Evolutionary conservation across 35 echinoderm and acorn worm genomes (phyloP).

Genomic region (Lytechinus pictus): DNA sequence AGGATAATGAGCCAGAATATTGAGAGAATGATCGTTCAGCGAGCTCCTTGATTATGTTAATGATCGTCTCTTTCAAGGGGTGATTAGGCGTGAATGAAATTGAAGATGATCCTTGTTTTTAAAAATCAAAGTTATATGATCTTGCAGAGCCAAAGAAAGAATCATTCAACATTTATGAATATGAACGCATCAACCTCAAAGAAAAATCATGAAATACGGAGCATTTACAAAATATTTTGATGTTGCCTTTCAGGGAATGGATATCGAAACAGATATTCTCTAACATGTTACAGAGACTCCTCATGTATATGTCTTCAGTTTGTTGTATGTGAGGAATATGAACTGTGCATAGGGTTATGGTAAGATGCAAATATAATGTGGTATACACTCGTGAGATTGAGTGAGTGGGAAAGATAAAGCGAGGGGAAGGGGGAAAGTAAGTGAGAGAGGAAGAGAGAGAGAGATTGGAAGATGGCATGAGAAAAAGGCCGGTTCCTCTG

Average conservation of each 20-base stretch:
- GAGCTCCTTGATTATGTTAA: not conserved
- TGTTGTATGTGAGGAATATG: not conserved
- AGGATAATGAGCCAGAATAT: not conserved
- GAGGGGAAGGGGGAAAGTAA: not conserved
- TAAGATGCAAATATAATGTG: constrained; percentile 4
- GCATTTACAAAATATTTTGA: no score
- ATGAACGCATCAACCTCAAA: not conserved
- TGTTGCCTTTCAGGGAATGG: no score
- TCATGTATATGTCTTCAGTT: not conserved
- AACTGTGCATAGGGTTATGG: not conserved
- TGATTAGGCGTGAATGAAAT: not conserved
- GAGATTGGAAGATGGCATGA: no score
- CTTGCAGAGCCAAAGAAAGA: not conserved
- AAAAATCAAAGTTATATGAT: not conserved
- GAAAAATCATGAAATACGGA: not conserved
- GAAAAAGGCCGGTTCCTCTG: not conserved
- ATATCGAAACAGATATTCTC: no score
- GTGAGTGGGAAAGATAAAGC: not conserved
- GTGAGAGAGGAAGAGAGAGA: not conserved
- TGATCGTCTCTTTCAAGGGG: not conserved
- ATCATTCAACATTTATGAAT: not conserved
- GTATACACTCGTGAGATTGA: not conserved
- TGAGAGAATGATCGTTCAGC: not conserved
- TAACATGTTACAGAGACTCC: not conserved
- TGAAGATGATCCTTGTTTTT: not conserved